phyloP scores from a whole-genome alignment of 1,140 invertebrate genomes.

The Drosophila yakuba region DNA sequence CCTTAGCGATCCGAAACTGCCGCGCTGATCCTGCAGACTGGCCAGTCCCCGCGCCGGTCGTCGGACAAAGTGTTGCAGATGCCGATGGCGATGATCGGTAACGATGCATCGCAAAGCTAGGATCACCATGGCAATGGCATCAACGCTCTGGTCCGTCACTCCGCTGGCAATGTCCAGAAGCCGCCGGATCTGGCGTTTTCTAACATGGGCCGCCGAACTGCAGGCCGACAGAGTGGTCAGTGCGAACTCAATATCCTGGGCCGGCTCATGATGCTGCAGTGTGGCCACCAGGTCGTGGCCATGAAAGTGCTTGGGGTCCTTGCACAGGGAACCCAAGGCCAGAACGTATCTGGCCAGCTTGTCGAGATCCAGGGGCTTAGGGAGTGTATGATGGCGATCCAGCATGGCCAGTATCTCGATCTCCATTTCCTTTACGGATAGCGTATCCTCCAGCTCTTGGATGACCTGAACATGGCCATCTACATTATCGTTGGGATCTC shows the following conservation, averaged over 20 bases:
- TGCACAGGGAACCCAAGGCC: constrained; percentile 91
- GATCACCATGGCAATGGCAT: constrained; percentile 93
- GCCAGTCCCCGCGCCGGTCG: constrained; percentile 90
- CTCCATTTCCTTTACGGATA: constrained; percentile 93
- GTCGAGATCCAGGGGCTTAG: constrained; percentile 89
- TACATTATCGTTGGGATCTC: constrained; percentile 85
- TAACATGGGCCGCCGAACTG: constrained; percentile 91
- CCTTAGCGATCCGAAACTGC: constrained; percentile 92
- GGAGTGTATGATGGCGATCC: constrained; percentile 85
- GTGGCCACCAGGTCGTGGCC: constrained; percentile 91
- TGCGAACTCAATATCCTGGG: constrained; percentile 89
- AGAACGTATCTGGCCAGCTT: constrained; percentile 90
- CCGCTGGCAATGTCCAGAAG: constrained; percentile 91
- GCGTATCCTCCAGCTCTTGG: constrained; percentile 88
- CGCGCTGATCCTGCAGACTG: constrained; percentile 90
- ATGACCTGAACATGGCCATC: constrained; percentile 78
- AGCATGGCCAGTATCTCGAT: constrained; percentile 92
- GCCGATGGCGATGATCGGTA: constrained; percentile 92
- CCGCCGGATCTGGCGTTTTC: constrained; percentile 91
- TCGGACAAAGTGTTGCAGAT: constrained; percentile 90
- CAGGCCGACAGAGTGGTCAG: constrained; percentile 89
- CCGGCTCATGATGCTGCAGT: constrained; percentile 89
- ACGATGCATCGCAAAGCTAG: constrained; percentile 93
- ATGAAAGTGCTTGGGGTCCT: constrained; percentile 92
- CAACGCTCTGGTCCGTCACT: constrained; percentile 91